Base-by-base conservation (phyloP, 2,888 invertebrate genomes). In the Aplocera efformata region DNA sequence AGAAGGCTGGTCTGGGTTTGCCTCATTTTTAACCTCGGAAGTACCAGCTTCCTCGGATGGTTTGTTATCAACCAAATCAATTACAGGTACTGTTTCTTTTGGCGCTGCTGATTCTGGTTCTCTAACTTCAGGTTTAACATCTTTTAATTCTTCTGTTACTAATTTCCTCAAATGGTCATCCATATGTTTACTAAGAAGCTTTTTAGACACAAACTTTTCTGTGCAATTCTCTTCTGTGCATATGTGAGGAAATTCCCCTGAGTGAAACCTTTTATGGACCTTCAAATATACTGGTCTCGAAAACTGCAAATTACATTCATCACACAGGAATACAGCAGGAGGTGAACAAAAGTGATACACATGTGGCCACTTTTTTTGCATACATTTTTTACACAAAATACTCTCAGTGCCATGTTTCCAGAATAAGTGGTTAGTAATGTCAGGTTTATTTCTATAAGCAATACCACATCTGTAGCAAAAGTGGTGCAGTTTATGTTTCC, bases 351-450 rank as follows among this genome's bases (percentile, higher is more conserved):
- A 96, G 71, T 96, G 96, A 81, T 96, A 96, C 4, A 96, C 94
- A 75, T 96, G 96, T 0, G 95, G 95, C 96, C 96, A 96, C 62
- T 96, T 96, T 67, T 96, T 96, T 65, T 96, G 95, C 34, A 96
- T 77, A 72, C 96, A 96, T 63, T 91, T 92, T 72, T 95, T 95
- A 69, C 96, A 96, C 22, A 93, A 78, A 1, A 94, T 93, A 78
- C 96, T 96, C 67, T 96, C 95, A 1, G 96, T 96, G 10, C 96
- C 96, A 74, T 97, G 96, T 75, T 96, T 97, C 96, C 96, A 96
- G 72, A 96, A 96, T 39, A 96, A 84, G 82, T 97, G 96, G 67
- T 95, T 95, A 8, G 94, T 95, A 43, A 96, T 96, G 65, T 96
- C 96, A 37, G 93, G 93, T 71, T 96, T 96, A 75, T 96, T 96